Evolutionary conservation across 1,140 invertebrate genomes (phyloP), one percentile per base, ranked within the genome.

Genomic region (Bombus ignitus): DNA sequence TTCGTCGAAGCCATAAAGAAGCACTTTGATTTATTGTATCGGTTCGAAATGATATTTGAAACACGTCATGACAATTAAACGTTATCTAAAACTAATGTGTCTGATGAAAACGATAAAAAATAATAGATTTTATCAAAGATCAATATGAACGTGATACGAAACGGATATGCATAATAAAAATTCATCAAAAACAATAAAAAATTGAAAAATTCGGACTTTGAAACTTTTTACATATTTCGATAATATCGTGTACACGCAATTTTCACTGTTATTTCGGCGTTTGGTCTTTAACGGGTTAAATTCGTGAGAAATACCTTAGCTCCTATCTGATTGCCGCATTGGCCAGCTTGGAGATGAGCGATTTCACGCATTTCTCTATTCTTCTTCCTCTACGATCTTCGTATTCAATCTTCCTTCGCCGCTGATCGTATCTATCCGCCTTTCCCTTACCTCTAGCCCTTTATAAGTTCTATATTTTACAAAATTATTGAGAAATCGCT

Each of bases 271-370:
- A 13, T 13, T n/a, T 62, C 28, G 5, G 1, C 25, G 28, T n/a
- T 62, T 12, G 0, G 10, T 62, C 2, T n/a, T 62, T 13, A 1
- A 22, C 18, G 8, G 2, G 10, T 15, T 25, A 32, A 25, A 9
- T 37, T 53, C 66, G 15, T 0, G 25, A 25, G 18, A 4, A 3
- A 28, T 72, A 98, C 98, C 97, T 98, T 99, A 59, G 98, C 97
- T 88, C 98, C 98, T 90, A 99, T 98, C 95, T 99, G 98, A 95
- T 99, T 99, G 83, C 98, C 98, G 93, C 98, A 99, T 94, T 99
- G 98, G 68, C 98, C 98, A 71, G 97, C 98, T 95, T 99, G 98
- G 39, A 99, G 96, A 94, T 98, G 98, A 70, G 98, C 97, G 87
- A 99, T 99, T 96, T 99, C 98, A 94, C 98, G 97, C 98, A 99